These are phyloP conservation scores for Glossophaga mutica DNA, from an alignment of 2,797 vertebrate species.

Conservation along the genomic window DNA sequence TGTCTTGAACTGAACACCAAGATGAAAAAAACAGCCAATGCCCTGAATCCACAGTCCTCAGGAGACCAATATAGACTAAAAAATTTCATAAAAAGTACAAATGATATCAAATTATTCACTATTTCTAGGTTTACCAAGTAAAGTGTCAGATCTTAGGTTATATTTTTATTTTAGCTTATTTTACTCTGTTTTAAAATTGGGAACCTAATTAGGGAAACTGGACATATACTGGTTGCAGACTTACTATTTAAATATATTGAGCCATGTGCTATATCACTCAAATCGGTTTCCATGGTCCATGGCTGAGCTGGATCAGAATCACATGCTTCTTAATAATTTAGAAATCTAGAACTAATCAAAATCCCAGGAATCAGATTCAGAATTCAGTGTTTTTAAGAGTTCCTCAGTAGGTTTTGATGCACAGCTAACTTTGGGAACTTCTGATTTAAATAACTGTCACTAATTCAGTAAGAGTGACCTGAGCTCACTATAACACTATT, in stretches of 20 bases:
- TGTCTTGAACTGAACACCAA: neutral
- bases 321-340: neutral
- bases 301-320: neutral
- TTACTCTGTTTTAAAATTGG: neutral
- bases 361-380: neutral
- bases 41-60: neutral
- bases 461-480: slow-evolving; percentile 19
- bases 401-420: neutral
- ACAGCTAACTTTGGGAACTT: neutral
- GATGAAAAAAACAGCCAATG: neutral
- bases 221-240: neutral
- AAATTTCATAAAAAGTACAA: neutral
- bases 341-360: neutral
- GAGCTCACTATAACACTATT: neutral
- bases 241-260: neutral
- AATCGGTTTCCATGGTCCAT: neutral
- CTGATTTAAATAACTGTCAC: neutral
- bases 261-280: neutral
- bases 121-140: neutral
- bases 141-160: neutral
- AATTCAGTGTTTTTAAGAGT: neutral
- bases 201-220: neutral
- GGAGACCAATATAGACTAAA: neutral
- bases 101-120: neutral
- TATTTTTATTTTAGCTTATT: neutral